Conservation (phyloP, 2,113 vertebrate genomes). For the Cyprinodon variegatus region DNA sequence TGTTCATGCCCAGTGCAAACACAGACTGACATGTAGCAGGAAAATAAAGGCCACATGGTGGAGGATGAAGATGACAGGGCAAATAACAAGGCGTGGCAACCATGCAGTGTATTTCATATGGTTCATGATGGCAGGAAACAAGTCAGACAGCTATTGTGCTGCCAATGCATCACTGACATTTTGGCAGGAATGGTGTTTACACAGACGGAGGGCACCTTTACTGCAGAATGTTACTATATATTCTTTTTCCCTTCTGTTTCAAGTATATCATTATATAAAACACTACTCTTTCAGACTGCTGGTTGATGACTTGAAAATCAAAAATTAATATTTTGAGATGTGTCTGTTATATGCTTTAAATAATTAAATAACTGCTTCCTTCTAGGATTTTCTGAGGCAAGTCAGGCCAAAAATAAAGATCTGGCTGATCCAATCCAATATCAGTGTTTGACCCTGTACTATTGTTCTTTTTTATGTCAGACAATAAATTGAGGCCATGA, state of each 20-base stretch:
- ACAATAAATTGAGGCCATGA: too few species aligned
- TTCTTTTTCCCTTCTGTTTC: not conserved
- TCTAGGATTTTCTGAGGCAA: not conserved
- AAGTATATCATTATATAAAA: not conserved
- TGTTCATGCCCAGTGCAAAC: not conserved
- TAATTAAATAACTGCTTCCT: not conserved
- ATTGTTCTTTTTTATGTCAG: too few species aligned
- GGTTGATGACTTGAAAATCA: not conserved
- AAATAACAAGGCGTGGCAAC: not conserved
- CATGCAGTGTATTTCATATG: not conserved
- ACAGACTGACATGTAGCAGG: not conserved
- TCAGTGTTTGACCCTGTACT: too few species aligned
- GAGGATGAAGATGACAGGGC: not conserved
- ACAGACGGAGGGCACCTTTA: not conserved
- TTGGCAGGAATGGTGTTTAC: not conserved
- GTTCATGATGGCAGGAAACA: not conserved
- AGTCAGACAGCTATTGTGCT: not conserved
- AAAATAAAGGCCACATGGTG: constrained; percentile 11
- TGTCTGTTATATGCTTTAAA: not conserved
- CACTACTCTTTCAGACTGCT: not conserved
- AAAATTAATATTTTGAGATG: not conserved
- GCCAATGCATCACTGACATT: not conserved
- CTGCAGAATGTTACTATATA: not conserved
- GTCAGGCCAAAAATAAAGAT: not conserved
- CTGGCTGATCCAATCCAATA: not conserved